Evolutionary conservation across 2,797 vertebrate genomes (phyloP), one percentile per base, ranked within the genome.

Genomic region (Anableps anableps): DNA sequence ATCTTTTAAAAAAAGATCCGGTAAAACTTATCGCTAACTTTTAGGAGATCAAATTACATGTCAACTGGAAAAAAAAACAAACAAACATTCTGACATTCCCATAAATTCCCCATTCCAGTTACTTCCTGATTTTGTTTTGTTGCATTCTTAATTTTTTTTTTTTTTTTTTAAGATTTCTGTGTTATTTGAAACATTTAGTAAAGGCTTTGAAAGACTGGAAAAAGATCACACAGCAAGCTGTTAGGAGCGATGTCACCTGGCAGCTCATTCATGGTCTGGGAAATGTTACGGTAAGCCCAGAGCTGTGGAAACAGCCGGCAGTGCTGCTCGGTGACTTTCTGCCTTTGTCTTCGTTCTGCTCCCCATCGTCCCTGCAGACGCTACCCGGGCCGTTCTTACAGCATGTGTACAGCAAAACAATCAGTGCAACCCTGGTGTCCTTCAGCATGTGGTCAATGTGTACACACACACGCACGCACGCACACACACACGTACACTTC

Each of bases 221-320:
- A 81, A 64, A 50, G 79, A 81, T 75, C 53, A 50, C 76, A 76
- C 43, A 29, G 77, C 77, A 72, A 23, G 77, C 82, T 80, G 72
- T 79, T 19, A 78, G 86, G 81, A 91, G 84, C 80, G 38, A 86
- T 88, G 89, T 93, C 92, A 92, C 92, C 90, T 92, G 88, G 91
- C 86, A 90, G 89, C 88, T 91, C 74, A 84, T 81, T 90, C 83
- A 79, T 85, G 92, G 91, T 92, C 75, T 86, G 88, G 92, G 93
- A 86, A 89, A 90, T 90, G 89, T 91, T 91, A 89, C 62, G 77
- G 88, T 86, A 89, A 89, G 89, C 90, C 86, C 88, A 88, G 83
- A 93, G 87, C 83, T 41, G 70, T 76, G 86, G 79, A 89, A 93
- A 88, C 93, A 93, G 92, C 91, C 90, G 91, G 88, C 74, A 75